Evolutionary conservation across 2,113 vertebrate species (phyloP), one percentile per base, ranked within the genome.

Genomic region (Corvus hawaiiensis): DNA sequence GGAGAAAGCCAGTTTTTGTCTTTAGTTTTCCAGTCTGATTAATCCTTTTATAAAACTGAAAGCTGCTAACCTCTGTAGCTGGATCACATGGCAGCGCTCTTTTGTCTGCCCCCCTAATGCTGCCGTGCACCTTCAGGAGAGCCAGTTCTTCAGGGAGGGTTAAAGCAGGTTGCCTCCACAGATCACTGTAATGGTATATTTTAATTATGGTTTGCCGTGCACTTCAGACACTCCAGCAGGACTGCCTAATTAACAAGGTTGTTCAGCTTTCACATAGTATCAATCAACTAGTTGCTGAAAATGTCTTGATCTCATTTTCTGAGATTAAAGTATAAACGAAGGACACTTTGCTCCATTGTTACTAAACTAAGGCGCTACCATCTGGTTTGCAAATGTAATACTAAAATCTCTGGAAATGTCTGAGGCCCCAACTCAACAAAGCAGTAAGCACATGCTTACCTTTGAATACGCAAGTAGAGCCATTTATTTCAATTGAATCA

Each of bases 11-110:
- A 89, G 90, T 87, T 97, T 98, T 98, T 98, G 96, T 98, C 93
- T 98, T 96, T 93, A 74, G 87, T 96, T 98, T 98, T 97, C 98
- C 98, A 98, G 97, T 96, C 97, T 96, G 97, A 98, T 98, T 98
- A 98, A 98, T 98, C 98, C 98, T 97, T 98, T 98, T 97, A 95
- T 96, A 92, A 94, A 97, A 95, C 93, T 97, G 95, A 97, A 98
- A 98, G 98, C 97, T 74, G 95, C 96, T 98, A 94, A 97, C 97
- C 97, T 97, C 98, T 97, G 96, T 97, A 90, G 96, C 96, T 77
- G 85, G 96, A 98, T 98, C 98, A 98, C 97, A 97, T 97, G 97
- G 98, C 96, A 94, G 88, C 7, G 17, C 54, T 95, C 94, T 97
- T 97, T 96, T 98, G 97, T 96, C 73, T 93, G 81, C 80, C 84